A percentile compares a stretch with the other conserved stretches of the same genome.
Evolutionary conservation across 2,113 vertebrate species (phyloP).

Genomic region (Hemibagrus wyckioides): DNA sequence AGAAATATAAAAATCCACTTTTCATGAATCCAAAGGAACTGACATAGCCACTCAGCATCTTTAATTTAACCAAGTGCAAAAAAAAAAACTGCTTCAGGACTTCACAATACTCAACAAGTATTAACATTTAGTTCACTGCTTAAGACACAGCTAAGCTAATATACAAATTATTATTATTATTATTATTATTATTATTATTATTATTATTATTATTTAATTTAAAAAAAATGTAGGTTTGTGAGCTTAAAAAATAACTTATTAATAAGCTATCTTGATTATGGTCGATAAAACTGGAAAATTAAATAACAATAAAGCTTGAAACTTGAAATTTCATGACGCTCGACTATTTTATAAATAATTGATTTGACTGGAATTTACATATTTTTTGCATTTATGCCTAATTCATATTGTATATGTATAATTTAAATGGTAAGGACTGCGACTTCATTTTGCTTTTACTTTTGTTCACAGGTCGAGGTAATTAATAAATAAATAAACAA

Average conservation of each 20-base stretch:
- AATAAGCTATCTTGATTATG: background rate
- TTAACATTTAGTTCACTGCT: background rate
- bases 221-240: too few relatives aligned
- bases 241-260: background rate
- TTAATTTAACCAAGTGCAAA: background rate
- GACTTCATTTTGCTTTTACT: background rate
- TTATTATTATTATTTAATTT: too few relatives aligned
- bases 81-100: background rate
- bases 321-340: background rate
- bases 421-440: too few relatives aligned
- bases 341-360: background rate
- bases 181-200: background rate
- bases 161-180: background rate
- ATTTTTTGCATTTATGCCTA: background rate
- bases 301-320: background rate
- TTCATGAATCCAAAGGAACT: background rate
- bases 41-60: too few relatives aligned
- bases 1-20: background rate
- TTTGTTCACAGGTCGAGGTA: background rate
- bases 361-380: background rate
- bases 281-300: background rate
- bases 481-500: background rate
- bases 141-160: background rate
- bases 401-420: background rate
- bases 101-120: background rate